Base-by-base conservation (phyloP, 2,797 vertebrate species). In the Morelia viridis region DNA sequence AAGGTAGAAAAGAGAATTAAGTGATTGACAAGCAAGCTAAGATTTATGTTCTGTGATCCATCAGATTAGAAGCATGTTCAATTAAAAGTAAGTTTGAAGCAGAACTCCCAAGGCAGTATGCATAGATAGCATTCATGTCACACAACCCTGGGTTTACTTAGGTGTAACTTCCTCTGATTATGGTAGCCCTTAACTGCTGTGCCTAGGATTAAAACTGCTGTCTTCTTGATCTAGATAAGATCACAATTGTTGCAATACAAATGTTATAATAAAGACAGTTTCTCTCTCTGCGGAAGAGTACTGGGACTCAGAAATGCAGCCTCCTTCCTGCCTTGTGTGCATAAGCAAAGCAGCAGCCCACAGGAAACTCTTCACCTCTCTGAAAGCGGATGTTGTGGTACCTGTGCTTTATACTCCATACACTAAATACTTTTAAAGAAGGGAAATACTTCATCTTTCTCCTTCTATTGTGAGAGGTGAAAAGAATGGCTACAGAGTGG, bases 321-420 rank as follows among this genome's bases (percentile, higher is more conserved):
- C 89, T 62, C 68, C 58, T 92, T 92, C 85, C 89, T 90, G 92
- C 50, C 24, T 56, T 41, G n/a, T 35, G 24, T 65, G 24, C 10
- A 68, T 28, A 71, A 90, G 58, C 90, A 65, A 86, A 57, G 46
- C 4, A 56, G 56, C 28, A 8, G 65, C 64, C 13, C 56, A 93
- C 90, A 93, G 90, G 92, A 93, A 93, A 89, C 90, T 68, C 15
- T 86, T 91, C 35, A 90, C 83, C 57, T 26, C 58, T 87, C 22
- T 9, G 46, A 26, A 58, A 83, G 12, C 92, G 90, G 90, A 93
- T 87, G 85, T 87, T 3, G 31, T 31, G 88, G 12, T 87, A 93
- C 92, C 92, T 93, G 68, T 13, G 87, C 50, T 91, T 91, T 65
- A 31, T 83, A 22, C 24, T 17, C 13, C 31, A 15, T 24, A 53